Conservation (phyloP, 2,113 vertebrate species). For the Ictalurus furcatus region DNA sequence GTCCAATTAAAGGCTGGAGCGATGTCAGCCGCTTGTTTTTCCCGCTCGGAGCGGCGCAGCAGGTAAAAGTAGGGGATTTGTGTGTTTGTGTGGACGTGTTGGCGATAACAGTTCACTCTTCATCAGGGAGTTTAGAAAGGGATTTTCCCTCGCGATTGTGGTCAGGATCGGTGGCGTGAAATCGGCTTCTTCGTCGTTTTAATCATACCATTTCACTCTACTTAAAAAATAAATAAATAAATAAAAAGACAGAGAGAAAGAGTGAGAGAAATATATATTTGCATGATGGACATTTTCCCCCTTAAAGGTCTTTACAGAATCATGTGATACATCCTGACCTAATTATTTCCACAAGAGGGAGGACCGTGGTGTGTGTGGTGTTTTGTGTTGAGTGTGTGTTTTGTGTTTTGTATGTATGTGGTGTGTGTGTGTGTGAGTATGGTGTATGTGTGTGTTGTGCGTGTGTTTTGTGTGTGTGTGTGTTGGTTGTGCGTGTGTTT, state of each 20-base stretch:
- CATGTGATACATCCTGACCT: conserved; percentile 62
- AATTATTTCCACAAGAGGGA: conserved; percentile 69
- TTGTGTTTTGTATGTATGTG: not conserved
- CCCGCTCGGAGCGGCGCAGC: not conserved
- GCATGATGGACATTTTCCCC: conserved; percentile 37
- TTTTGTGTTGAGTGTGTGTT: not conserved
- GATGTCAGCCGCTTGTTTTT: conserved; percentile 53
- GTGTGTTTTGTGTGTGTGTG: not conserved
- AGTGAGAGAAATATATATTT: conserved; percentile 4
- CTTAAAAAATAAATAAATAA: not conserved
- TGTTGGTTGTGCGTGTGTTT: not conserved
- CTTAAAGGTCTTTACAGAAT: conserved; percentile 31
- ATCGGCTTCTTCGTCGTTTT: not conserved
- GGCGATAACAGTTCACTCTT: conserved; percentile 3
- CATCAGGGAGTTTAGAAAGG: not conserved
- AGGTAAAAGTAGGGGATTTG: conserved; percentile 22
- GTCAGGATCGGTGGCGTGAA: not conserved
- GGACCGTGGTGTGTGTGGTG: conserved; percentile 40
- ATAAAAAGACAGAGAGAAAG: not conserved
- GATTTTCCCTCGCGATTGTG: not conserved
- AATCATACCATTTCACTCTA: not conserved
- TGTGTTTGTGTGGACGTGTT: conserved; percentile 41
- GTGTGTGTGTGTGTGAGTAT: too few species aligned
- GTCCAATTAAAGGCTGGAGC: conserved; percentile 71
- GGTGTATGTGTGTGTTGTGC: not conserved